Evolutionary conservation across 2,888 invertebrate genomes (phyloP), one percentile per base, ranked within the genome.

Genomic region (Galerucella pusilla): DNA sequence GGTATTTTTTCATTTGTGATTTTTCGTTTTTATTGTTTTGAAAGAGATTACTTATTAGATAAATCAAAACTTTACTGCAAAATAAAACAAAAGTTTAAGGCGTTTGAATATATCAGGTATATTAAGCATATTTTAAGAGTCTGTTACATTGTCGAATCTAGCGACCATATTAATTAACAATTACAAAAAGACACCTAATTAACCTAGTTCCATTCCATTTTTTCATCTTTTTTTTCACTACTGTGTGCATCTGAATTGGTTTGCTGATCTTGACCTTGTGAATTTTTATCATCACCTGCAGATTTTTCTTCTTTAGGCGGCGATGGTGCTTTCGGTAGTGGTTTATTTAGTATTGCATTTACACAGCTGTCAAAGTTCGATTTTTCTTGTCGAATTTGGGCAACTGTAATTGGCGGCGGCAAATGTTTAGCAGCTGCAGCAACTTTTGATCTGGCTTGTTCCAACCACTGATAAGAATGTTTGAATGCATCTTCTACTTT

Each of bases 271-370:
- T 77, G 69, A 45, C 71, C 69, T 28, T 65, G 72, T 1, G 70
- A 59, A 67, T 66, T 72, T 61, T 76, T 68, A 45, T 76, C 75
- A 54, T 78, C 78, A 10, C 77, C 77, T 11, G 71, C 60, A 14
- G 75, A 16, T 67, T 79, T 77, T 12, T 89, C 88, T 75, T 90
- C 80, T 82, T 90, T 90, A 59, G 91, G 91, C 65, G 91, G 91
- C 1, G 91, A 88, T 61, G 91, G 91, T 16, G 91, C 91, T 88
- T 97, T 96, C 9, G 98, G 97, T 87, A 96, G 96, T 69, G 96
- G 95, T 87, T 97, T 97, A 88, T 94, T 96, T 79, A 98, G 88
- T 79, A 98, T 94, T 7, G 96, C 94, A 84, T 90, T 91, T 61
- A 93, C 91, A 65, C 85, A 85, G 81, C 85, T 89, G 83, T 90